These are phyloP conservation scores for Hypotaenidia philippensis DNA, from an alignment of 2,797 vertebrate genomes.

Conservation along the genomic window DNA sequence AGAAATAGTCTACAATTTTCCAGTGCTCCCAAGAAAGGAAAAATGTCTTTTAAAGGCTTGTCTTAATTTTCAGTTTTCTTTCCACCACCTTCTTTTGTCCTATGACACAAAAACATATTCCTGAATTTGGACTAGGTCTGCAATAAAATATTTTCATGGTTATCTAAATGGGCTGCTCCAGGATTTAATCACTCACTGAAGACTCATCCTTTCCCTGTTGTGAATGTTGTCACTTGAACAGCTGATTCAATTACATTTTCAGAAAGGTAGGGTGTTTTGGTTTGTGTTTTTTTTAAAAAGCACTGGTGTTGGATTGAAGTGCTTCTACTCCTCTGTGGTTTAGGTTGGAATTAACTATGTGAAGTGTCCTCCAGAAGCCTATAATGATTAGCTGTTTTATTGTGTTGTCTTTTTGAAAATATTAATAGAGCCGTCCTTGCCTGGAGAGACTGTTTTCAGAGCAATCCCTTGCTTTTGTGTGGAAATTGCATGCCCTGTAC, in stretches of 20 bases:
- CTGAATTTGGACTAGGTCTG: background rate
- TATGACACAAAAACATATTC: background rate
- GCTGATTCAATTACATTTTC: slow-evolving; percentile 12
- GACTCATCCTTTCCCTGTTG: background rate
- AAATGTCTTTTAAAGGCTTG: background rate
- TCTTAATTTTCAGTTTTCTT: background rate
- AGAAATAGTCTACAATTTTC: background rate
- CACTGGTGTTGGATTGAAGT: background rate
- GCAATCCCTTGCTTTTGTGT: background rate
- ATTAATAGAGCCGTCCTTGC: background rate
- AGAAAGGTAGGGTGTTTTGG: background rate
- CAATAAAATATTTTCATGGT: background rate
- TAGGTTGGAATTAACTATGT: background rate
- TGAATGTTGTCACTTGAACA: slow-evolving; percentile 2
- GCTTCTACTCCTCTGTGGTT: background rate
- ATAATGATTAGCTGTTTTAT: background rate
- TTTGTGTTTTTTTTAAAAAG: background rate
- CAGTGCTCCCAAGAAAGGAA: background rate
- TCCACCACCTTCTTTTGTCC: background rate
- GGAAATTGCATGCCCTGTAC: background rate
- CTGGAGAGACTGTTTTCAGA: background rate
- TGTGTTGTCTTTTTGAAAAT: background rate
- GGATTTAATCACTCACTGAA: slow-evolving; percentile 4
- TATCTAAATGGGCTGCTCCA: background rate
- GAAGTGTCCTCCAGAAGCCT: background rate